phyloP scores from a whole-genome alignment of 2,888 invertebrate species.

The Monopis laevigella region DNA sequence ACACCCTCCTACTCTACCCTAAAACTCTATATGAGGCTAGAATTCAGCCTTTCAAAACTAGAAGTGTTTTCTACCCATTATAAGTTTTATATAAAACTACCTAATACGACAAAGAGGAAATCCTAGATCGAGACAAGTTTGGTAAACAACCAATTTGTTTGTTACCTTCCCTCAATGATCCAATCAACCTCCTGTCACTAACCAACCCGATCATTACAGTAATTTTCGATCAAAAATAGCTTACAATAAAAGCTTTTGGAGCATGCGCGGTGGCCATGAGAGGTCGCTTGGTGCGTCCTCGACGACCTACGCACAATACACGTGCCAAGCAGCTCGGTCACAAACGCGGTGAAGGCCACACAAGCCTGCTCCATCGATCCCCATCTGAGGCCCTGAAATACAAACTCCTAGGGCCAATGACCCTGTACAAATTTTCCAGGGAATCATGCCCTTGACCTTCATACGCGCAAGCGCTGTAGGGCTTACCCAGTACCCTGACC shows the following conservation, averaged over 20 bases:
- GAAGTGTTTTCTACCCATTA: no score
- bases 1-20: no score
- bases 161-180: no score
- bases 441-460: constrained; percentile 60
- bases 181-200: no score
- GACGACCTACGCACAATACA: constrained; percentile 40
- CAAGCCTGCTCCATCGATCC: constrained; percentile 31
- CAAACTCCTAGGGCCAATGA: constrained; percentile 44
- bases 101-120: no score
- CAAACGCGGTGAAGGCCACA: constrained; percentile 46
- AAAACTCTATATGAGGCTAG: no score
- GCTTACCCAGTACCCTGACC: constrained; percentile 57
- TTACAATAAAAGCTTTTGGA: no score
- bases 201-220: no score
- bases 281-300: constrained; percentile 3
- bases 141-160: no score
- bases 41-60: no score
- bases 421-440: constrained; percentile 61
- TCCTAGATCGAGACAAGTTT: no score
- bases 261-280: constrained; percentile 7
- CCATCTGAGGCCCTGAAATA: constrained; percentile 43
- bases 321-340: constrained; percentile 38
- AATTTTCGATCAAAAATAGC: constrained; percentile 9
- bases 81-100: no score
- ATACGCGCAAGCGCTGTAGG: constrained; percentile 56